A percentile compares a stretch with the other conserved stretches of the same genome.
phyloP scores from a whole-genome alignment of 2,888 invertebrate genomes.

The Caenorhabditis sp. region DNA sequence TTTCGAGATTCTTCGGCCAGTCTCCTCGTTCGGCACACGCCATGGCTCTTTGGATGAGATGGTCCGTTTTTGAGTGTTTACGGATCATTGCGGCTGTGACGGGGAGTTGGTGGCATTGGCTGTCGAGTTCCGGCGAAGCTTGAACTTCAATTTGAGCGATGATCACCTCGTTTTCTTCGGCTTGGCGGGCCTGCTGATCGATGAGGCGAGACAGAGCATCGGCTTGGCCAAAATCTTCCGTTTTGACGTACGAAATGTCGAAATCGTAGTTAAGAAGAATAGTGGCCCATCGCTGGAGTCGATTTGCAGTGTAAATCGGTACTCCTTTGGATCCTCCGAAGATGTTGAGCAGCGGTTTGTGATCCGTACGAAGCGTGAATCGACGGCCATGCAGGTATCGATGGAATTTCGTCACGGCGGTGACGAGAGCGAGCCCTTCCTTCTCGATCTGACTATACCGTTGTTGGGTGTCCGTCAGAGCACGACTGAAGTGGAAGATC shows the following conservation, averaged over 20 bases:
- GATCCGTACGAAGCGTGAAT: conserved; percentile 47
- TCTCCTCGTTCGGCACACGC: background rate
- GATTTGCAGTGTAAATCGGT: no score
- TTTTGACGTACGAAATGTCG: no score
- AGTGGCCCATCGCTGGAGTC: conserved; percentile 37
- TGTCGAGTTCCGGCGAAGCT: background rate
- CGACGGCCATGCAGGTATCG: no score
- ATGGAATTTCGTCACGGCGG: no score
- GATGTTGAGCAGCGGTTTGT: conserved; percentile 46
- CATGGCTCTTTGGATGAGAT: background rate
- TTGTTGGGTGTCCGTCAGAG: conserved; percentile 25
- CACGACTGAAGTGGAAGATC: conserved; percentile 15
- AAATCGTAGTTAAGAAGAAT: conserved; percentile 31
- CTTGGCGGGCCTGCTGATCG: no score
- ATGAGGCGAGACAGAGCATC: no score
- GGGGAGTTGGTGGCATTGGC: background rate
- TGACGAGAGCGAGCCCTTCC: no score
- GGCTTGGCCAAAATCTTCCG: no score
- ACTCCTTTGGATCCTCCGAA: no score
- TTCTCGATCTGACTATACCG: conserved; percentile 54
- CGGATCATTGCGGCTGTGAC: no score
- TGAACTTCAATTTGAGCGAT: no score
- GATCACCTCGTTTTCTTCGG: conserved; percentile 22
- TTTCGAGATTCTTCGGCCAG: conserved; percentile 10
- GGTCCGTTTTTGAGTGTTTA: conserved; percentile 1